phyloP scores from a whole-genome alignment of 2,888 invertebrate genomes.

The Eristalinus sepulchralis region DNA sequence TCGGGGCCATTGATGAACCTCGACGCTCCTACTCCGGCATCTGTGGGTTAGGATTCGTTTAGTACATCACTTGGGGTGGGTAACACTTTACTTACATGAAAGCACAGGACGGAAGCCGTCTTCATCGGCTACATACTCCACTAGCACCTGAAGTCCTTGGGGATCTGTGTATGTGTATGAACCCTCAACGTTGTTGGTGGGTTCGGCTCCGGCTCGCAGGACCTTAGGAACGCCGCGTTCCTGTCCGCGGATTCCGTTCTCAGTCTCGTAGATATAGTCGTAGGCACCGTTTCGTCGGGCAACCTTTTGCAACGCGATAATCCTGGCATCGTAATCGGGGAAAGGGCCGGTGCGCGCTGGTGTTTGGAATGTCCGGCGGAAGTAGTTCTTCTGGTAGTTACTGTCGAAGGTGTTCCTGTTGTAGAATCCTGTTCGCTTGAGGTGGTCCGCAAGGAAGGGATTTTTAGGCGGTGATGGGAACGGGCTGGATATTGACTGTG shows the following conservation, averaged over 20 bases:
- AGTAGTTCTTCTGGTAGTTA: constrained; percentile 74
- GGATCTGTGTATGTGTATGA: constrained; percentile 77
- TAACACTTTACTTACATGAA: constrained; percentile 75
- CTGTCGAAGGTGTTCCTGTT: constrained; percentile 74
- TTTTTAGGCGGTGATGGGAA: constrained; percentile 23
- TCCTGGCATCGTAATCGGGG: constrained; percentile 72
- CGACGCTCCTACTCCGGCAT: constrained; percentile 47
- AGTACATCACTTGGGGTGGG: background rate
- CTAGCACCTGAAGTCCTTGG: constrained; percentile 77
- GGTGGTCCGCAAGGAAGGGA: constrained; percentile 5
- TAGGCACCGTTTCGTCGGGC: constrained; percentile 75
- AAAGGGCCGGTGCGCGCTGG: background rate
- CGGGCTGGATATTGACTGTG: constrained; percentile 29
- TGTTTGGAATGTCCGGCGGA: constrained; percentile 45
- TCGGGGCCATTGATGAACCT: constrained; percentile 31
- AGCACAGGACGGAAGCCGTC: constrained; percentile 77
- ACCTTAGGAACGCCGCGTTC: constrained; percentile 74
- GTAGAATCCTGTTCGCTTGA: constrained; percentile 33
- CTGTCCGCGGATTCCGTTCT: constrained; percentile 78
- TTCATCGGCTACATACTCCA: constrained; percentile 77
- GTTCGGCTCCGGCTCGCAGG: constrained; percentile 63
- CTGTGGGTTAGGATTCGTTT: background rate
- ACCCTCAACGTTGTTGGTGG: constrained; percentile 75
- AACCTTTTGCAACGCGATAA: constrained; percentile 72
- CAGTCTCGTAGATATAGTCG: constrained; percentile 77